These are phyloP conservation scores for Semnornis frantzii DNA, from an alignment of 2,113 vertebrate species.

Conservation along the genomic window DNA sequence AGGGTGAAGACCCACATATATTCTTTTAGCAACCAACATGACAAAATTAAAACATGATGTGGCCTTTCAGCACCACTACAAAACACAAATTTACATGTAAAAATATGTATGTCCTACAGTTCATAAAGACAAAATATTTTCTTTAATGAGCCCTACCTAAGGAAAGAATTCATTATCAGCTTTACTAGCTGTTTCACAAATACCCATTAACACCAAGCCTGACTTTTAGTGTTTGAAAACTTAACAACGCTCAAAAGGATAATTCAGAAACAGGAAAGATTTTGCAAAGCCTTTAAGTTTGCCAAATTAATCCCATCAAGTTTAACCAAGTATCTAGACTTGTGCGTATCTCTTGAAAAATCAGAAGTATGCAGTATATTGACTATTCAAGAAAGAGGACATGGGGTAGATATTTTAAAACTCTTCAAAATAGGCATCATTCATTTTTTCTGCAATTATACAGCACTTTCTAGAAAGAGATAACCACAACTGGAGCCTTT, in stretches of 20 bases:
- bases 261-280: background rate
- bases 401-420: background rate
- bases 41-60: background rate
- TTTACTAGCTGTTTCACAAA: background rate
- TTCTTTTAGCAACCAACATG: background rate
- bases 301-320: background rate
- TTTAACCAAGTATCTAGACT: background rate
- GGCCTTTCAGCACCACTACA: background rate
- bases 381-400: background rate
- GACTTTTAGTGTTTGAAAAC: background rate
- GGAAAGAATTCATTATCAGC: background rate
- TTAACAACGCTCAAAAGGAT: background rate
- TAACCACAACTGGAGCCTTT: background rate
- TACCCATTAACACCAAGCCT: background rate
- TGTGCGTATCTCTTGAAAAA: background rate
- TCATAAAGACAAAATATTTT: background rate
- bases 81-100: background rate
- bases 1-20: background rate
- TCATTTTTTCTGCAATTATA: background rate
- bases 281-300: background rate
- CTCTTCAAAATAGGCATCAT: background rate
- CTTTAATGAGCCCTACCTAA: background rate
- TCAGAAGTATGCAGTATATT: background rate
- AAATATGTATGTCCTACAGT: background rate
- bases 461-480: background rate